Conservation (phyloP, 2,113 vertebrate genomes). For the Dinomys branickii region DNA sequence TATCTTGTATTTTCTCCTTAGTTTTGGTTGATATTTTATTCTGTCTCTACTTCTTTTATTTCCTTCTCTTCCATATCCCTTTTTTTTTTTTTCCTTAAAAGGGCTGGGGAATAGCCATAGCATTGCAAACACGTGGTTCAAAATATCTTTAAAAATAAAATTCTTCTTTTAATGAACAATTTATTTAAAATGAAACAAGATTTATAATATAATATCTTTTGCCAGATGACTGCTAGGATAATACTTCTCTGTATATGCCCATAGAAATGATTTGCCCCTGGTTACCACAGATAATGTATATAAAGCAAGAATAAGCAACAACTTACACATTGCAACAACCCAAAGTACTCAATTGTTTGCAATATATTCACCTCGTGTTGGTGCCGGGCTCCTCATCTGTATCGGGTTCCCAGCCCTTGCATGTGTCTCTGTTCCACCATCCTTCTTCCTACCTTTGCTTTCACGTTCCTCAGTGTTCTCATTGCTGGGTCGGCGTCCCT, state of each 20-base stretch:
- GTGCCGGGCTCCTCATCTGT: background rate
- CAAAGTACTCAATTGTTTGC: background rate
- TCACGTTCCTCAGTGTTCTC: too few relatives aligned
- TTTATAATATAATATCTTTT: conserved; percentile 7
- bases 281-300: background rate
- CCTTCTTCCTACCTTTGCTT: background rate
- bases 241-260: background rate
- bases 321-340: background rate
- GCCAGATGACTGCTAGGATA: background rate
- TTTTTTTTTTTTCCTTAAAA: background rate
- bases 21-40: background rate
- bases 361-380: too few relatives aligned
- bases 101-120: background rate
- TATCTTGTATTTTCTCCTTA: background rate
- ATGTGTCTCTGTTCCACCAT: background rate
- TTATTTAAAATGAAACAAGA: background rate
- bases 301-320: background rate
- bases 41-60: background rate
- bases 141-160: background rate
- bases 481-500: too few relatives aligned
- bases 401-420: background rate
- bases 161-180: background rate
- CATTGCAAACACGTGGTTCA: background rate
- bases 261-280: background rate
- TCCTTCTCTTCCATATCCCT: background rate